Evolutionary conservation across 1,140 invertebrate species (phyloP), one percentile per base, ranked within the genome.

Genomic region (Wasmannia auropunctata): DNA sequence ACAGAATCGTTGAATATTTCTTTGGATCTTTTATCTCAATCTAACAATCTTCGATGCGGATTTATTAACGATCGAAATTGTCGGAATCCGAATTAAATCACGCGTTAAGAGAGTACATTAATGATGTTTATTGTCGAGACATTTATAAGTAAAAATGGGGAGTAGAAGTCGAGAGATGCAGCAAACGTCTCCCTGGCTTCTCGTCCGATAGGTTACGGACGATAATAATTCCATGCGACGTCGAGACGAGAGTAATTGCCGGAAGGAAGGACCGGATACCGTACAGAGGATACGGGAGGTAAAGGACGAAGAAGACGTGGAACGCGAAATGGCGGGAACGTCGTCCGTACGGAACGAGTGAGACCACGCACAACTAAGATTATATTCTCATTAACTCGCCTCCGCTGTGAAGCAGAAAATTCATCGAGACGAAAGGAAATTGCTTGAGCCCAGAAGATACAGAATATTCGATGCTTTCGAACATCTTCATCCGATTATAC

Each of bases 331-430:
- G 86, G 63, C 76, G 76, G 83, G 87, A 86, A 86, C 77, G 91
- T 91, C 88, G 91, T 91, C 85, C 70, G 63, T 60, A 67, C 43
- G 60, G 83, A 89, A 90, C 86, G 89, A 91, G 88, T 90, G 88
- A 90, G 87, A 92, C 90, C 92, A 93, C 93, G 93, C 92, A 93
- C 91, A 91, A 87, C 85, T 85, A 91, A 93, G 90, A 94, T 94
- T 94, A 93, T 93, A 93, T 92, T 93, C 91, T 92, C 93, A 91
- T 94, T 92, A 94, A 91, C 85, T 90, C 65, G 85, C 88, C 46
- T 90, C 65, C 56, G 46, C 62, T 22, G 62, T 69, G 77, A 72
- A 75, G 85, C 63, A 74, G 88, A 86, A 90, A 90, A 90, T 85
- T 85, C 80, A 87, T 90, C 86, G 86, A 60, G 51, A 76, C 72